phyloP scores from a whole-genome alignment of 2,113 vertebrate species.

The Calidris pygmaea region DNA sequence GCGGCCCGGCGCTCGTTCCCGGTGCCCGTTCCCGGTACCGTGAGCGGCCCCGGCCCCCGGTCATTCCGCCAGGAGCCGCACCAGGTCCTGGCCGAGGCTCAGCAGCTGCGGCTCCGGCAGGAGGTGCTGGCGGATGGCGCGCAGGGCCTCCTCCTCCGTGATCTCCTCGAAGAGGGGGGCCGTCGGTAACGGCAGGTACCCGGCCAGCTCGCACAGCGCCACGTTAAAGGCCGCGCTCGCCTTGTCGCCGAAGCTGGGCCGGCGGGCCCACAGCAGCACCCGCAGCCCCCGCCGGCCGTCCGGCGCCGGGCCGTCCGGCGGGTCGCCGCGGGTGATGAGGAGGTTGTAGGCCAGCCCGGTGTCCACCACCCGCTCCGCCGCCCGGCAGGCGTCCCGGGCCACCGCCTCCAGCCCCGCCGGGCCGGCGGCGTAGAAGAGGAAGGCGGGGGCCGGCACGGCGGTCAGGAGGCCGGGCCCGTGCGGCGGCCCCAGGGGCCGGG shows the following conservation, averaged over 20 bases:
- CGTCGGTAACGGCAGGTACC: constrained; percentile 85
- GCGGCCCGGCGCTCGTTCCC: no score
- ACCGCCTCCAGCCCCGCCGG: constrained; percentile 42
- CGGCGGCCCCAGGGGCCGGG: constrained; percentile 66
- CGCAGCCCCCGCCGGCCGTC: constrained; percentile 72
- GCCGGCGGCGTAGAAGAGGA: constrained; percentile 80
- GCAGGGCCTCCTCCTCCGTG: constrained; percentile 77
- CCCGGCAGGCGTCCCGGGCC: constrained; percentile 67
- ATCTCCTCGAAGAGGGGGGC: constrained; percentile 73
- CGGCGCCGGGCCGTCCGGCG: constrained; percentile 14
- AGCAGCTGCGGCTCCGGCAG: constrained; percentile 74
- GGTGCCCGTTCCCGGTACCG: background rate
- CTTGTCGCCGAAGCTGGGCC: constrained; percentile 83
- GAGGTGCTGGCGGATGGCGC: constrained; percentile 73
- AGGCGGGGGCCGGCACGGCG: constrained; percentile 76
- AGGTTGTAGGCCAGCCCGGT: constrained; percentile 86
- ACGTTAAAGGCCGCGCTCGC: constrained; percentile 83
- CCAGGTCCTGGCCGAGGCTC: constrained; percentile 73
- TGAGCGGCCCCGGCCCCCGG: background rate
- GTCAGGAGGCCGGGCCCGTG: constrained; percentile 68
- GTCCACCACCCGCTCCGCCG: constrained; percentile 76
- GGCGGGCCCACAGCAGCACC: constrained; percentile 84
- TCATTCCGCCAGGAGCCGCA: constrained; percentile 28
- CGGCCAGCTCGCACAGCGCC: constrained; percentile 92
- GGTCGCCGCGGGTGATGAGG: constrained; percentile 84